These are phyloP conservation scores for Metellina segmentata DNA, from an alignment of 2,888 invertebrate genomes.

Conservation along the genomic window DNA sequence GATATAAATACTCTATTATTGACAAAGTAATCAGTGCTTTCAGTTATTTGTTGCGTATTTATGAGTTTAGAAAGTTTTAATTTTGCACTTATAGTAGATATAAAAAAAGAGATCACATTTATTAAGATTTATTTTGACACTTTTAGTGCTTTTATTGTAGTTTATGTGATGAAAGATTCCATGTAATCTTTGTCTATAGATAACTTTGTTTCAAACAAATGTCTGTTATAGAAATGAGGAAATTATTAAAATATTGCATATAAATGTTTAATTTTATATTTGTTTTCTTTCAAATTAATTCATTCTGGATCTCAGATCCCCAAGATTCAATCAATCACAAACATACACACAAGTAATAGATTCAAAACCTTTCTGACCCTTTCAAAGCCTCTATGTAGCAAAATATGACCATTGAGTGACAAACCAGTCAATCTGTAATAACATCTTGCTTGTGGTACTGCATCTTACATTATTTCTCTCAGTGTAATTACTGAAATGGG, in stretches of 20 bases:
- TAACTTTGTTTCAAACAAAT: constrained; percentile 66
- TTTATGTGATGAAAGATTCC: constrained; percentile 72
- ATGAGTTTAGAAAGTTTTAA: constrained; percentile 54
- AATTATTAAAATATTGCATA: constrained; percentile 70
- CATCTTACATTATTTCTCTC: too few relatives aligned
- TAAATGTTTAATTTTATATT: constrained; percentile 19
- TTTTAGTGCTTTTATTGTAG: constrained; percentile 73
- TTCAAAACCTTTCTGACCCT: too few relatives aligned
- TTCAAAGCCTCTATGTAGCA: too few relatives aligned
- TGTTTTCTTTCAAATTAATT: background rate
- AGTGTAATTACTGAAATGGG: too few relatives aligned
- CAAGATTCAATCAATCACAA: too few relatives aligned
- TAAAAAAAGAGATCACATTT: constrained; percentile 16
- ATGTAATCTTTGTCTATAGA: constrained; percentile 66
- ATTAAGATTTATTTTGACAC: constrained; percentile 65
- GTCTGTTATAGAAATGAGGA: constrained; percentile 66
- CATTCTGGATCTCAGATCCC: background rate
- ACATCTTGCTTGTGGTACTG: too few relatives aligned
- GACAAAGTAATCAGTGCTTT: constrained; percentile 72
- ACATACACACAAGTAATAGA: too few relatives aligned
- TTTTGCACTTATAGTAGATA: constrained; percentile 49
- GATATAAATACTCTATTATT: constrained; percentile 51
- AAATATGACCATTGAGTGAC: too few relatives aligned
- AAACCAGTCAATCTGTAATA: too few relatives aligned
- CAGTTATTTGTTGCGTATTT: constrained; percentile 67